Evolutionary conservation across 2,888 invertebrate genomes (phyloP).

Genomic region (Nematopogon swammerdamellus): DNA sequence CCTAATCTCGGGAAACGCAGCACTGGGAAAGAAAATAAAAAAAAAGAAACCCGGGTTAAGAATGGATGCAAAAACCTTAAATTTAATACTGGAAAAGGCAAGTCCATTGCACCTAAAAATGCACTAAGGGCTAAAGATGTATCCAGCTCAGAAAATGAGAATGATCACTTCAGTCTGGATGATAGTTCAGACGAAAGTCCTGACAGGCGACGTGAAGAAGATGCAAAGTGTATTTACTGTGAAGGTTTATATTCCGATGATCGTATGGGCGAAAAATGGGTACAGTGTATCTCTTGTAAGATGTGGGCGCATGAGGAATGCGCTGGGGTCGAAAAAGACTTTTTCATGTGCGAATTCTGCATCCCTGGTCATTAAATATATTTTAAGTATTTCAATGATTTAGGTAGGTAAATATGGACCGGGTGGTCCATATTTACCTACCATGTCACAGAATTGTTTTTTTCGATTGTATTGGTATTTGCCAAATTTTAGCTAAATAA

Average conservation of each 20-base stretch:
- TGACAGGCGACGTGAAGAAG: conserved; percentile 1
- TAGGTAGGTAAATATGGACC: conserved; percentile 1
- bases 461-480: background rate
- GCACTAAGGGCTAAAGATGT: background rate
- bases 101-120: background rate
- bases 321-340: conserved; percentile 1
- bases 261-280: background rate
- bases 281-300: background rate
- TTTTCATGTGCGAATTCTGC: conserved; percentile 1
- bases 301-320: background rate
- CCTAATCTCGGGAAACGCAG: background rate
- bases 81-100: background rate
- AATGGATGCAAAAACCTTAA: background rate
- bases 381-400: background rate
- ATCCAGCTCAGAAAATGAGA: background rate
- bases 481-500: background rate
- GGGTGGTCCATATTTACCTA: conserved; percentile 1
- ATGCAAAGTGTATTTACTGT: conserved; percentile 1
- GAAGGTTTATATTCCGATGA: background rate
- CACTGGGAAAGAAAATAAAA: background rate
- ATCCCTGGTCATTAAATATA: background rate
- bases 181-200: conserved; percentile 1
- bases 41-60: conserved; percentile 1
- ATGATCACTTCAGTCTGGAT: conserved; percentile 1
- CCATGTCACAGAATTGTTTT: background rate